Percentiles rank a stretch among this genome's conserved stretches.
Conservation (phyloP, 2,113 vertebrate species). For the Psephotus haematonotus region DNA sequence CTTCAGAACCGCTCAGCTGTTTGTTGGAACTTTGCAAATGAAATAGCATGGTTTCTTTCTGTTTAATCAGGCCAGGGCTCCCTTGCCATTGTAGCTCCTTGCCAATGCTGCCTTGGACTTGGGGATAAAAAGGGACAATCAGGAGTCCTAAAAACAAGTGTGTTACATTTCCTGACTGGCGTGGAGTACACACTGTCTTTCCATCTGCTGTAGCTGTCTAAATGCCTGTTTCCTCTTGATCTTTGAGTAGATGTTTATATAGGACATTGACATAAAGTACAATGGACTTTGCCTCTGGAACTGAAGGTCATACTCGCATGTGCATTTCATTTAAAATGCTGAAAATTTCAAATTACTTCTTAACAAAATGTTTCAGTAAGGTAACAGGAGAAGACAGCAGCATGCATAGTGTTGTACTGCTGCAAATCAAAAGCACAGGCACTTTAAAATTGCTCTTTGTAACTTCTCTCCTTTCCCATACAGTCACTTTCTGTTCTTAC, state of each 20-base stretch:
- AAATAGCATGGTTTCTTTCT: neutral
- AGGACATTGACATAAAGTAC: neutral
- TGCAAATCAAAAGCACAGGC: neutral
- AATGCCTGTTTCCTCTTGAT: slow-evolving; percentile 5
- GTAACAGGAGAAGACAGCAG: neutral
- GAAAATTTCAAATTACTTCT: neutral
- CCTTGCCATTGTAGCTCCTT: neutral
- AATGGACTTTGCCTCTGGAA: neutral
- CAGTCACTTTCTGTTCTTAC: neutral
- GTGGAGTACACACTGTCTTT: neutral
- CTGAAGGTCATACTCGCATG: neutral
- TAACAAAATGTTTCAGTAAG: neutral
- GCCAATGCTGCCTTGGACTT: neutral
- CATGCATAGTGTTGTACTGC: neutral
- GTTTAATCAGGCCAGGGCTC: neutral
- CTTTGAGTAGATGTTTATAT: neutral
- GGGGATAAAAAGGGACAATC: neutral
- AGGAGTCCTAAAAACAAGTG: neutral
- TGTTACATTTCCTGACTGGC: neutral
- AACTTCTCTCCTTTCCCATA: neutral
- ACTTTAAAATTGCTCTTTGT: neutral
- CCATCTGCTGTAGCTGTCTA: neutral
- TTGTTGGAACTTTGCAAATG: neutral
- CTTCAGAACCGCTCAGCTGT: neutral
- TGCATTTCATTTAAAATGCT: neutral